Evolutionary conservation across 2,888 invertebrate species (phyloP), one percentile per base, ranked within the genome.

Genomic region (Glyphotaelius pellucidus): DNA sequence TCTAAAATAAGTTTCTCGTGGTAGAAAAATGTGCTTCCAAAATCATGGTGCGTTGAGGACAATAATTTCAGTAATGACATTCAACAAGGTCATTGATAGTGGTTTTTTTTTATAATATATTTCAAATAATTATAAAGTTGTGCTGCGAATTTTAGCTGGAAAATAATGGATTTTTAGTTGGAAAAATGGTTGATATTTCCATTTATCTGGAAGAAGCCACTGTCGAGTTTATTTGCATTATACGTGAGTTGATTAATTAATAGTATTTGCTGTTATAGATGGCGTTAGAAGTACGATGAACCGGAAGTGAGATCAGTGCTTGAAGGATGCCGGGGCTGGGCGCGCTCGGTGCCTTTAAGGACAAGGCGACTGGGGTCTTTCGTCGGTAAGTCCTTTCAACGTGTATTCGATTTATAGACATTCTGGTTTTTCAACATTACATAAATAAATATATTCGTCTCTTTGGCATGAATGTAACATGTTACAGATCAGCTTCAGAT

Each of bases 321-420:
- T 92, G 86, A 92, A 92, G 87, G 88, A 93, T 93, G 93, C 93
- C 93, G 90, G 93, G 92, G 90, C 81, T 93, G 89, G 93, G 92
- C 32, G 93, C 93, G 86, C 91, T 93, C 87, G 93, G 93, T 31
- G 93, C 93, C 91, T 93, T 93, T 80, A 93, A 93, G 92, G 93
- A 93, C 52, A 93, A 93, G 91, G 93, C 93, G 85, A 93, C 93
- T 35, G 93, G 93, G 79, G 92, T 93, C 92, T 93, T 93, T 92
- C 90, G 92, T 52, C 92, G 93, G 93, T 93, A 80, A 93, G 93
- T 93, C 25, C 79, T 35, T n/a, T 89, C 0, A 25, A 31, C 52
- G 80, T 47, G 25, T 19, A 31, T 90, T 92, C 4, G 35, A 80
- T 80, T 11, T 38, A n/a, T 42, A 3, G 2, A n/a, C 19, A n/a